phyloP scores from a whole-genome alignment of 2,888 invertebrate genomes.

The Atethmia centrago region DNA sequence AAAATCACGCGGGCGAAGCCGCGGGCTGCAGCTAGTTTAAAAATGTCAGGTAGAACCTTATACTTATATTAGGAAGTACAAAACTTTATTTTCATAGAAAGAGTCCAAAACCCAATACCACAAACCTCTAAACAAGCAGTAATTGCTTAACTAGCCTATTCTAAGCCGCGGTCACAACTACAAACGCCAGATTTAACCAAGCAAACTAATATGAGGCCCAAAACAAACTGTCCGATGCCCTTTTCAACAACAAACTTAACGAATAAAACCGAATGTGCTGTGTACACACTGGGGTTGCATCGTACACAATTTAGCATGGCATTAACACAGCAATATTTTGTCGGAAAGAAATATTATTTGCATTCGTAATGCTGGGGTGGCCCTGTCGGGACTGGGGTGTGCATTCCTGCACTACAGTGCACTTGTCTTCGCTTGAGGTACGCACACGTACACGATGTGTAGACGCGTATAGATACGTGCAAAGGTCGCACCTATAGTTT shows the following conservation, averaged over 20 bases:
- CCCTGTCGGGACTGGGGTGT: slow-evolving; percentile 70
- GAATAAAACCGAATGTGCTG: slow-evolving; percentile 85
- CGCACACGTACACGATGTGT: slow-evolving; percentile 56
- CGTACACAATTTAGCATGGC: slow-evolving; percentile 83
- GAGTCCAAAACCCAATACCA: slow-evolving; percentile 12
- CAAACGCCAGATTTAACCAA: slow-evolving; percentile 56
- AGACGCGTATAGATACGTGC: slow-evolving; percentile 2
- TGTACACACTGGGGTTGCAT: slow-evolving; percentile 81
- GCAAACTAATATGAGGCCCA: slow-evolving; percentile 54
- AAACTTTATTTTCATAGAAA: not conserved
- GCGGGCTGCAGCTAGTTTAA: too few relatives aligned
- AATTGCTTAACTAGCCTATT: slow-evolving; percentile 40
- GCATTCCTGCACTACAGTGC: slow-evolving; percentile 84
- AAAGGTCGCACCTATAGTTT: not conserved
- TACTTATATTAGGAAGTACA: too few relatives aligned
- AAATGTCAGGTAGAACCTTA: too few relatives aligned
- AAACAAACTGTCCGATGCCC: slow-evolving; percentile 71
- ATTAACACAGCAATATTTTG: slow-evolving; percentile 89
- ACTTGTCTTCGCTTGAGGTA: slow-evolving; percentile 75
- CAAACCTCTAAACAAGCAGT: slow-evolving; percentile 20
- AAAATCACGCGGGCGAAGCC: too few relatives aligned
- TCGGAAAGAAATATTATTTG: slow-evolving; percentile 88
- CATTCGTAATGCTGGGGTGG: slow-evolving; percentile 83
- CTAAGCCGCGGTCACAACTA: slow-evolving; percentile 41
- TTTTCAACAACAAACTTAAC: slow-evolving; percentile 82